Base-by-base conservation (phyloP, 2,113 vertebrate genomes). In the Podilymbus podiceps region DNA sequence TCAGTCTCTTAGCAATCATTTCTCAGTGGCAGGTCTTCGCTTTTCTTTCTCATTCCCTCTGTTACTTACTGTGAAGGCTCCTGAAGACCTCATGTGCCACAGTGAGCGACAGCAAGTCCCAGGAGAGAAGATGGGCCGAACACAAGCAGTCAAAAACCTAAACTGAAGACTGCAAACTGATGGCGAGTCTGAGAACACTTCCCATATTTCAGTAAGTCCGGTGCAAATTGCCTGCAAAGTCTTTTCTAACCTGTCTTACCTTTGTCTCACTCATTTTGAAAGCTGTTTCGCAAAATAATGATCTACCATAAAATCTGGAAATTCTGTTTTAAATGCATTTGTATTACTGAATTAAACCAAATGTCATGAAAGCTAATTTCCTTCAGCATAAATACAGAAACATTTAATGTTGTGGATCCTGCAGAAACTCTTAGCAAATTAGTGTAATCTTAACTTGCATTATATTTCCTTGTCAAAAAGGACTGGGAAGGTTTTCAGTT, bases 401-500 rank as follows among this genome's bases (percentile, higher is more conserved):
- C 31, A 63, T 67, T 91, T 82, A 18, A 23, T 59, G 38, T 77
- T 77, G 19, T 50, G 42, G 63, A 49, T 86, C 59, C 60, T 55
- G 71, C 56, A 88, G 50, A 90, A 93, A 85, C 15, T 62, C 69
- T 66, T 69, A 63, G 47, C 20, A 88, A 93, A 92, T 95, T 77
- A 90, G 93, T 67, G 76, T 72, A 80, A 80, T 90, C 67, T 85
- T 94, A 94, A 86, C 25, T 90, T 93, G 73, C 69, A 86, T 67
- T 89, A 88, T 80, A 62, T 76, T 76, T 74, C 82, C 59, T 90
- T 96, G 82, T 94, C 81, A 91, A 76, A 89, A 19, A 53, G 42
- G 33, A 69, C 59, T 2, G 7, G 74, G 38, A 85, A 91, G 58
- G 50, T 90, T 94, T 96, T 94, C 63, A 62, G 58, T 74, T 88